Conservation (phyloP, 1,140 invertebrate species). For the Neotoxoptera formosana region DNA sequence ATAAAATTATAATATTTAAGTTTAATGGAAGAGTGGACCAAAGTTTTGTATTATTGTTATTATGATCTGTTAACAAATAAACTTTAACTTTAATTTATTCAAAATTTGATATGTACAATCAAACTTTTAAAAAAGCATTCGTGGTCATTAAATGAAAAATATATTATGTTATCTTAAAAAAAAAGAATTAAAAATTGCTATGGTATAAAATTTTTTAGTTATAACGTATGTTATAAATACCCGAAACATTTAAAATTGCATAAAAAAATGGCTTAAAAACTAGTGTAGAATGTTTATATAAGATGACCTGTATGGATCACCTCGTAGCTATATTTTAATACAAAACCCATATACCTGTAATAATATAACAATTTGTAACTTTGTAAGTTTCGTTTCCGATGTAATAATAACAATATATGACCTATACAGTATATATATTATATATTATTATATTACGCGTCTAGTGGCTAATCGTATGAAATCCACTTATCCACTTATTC, state of each 20-base stretch:
- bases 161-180: neutral
- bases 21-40: neutral
- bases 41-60: neutral
- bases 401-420: neutral
- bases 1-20: neutral
- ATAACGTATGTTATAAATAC: neutral
- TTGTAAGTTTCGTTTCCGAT: neutral
- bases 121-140: neutral
- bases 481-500: neutral
- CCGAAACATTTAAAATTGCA: neutral
- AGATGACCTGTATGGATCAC: neutral
- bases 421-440: too few species aligned
- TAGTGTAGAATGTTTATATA: neutral
- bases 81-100: neutral
- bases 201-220: neutral
- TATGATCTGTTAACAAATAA: neutral
- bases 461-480: neutral
- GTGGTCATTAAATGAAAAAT: neutral
- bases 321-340: neutral
- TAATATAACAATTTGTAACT: neutral
- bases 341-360: neutral
- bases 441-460: neutral
- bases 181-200: neutral
- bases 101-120: neutral
- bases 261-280: neutral